These are phyloP conservation scores for Corythornis leucogaster DNA, from an alignment of 2,797 vertebrate species.

Conservation along the genomic window DNA sequence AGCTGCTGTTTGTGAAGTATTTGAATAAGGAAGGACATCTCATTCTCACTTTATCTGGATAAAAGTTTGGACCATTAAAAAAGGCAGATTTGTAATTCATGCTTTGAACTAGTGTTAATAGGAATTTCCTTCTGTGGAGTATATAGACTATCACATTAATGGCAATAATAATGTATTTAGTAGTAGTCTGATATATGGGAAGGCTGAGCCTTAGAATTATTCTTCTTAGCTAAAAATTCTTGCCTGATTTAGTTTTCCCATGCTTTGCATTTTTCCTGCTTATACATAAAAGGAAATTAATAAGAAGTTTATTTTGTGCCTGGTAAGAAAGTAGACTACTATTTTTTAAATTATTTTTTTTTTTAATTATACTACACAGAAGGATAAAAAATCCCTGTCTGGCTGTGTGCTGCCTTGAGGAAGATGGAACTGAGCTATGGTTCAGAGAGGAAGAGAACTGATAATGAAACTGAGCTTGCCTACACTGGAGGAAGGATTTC, in stretches of 20 bases:
- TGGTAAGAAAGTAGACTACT: neutral
- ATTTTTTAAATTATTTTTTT: neutral
- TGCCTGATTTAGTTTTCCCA: neutral
- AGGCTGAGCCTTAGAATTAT: neutral
- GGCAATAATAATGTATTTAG: neutral
- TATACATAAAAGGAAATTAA: neutral
- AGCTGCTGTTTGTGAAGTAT: neutral
- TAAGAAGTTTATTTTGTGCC: neutral
- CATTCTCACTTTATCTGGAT: neutral
- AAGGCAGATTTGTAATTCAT: neutral
- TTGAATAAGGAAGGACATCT: slow-evolving; percentile 4
- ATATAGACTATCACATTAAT: neutral
- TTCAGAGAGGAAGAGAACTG: neutral
- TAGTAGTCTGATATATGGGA: neutral
- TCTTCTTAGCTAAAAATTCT: neutral
- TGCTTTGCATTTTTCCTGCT: neutral
- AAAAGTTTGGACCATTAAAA: neutral
- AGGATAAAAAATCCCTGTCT: neutral
- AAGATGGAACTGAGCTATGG: neutral
- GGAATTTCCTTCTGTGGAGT: neutral
- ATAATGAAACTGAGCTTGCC: neutral
- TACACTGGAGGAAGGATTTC: neutral
- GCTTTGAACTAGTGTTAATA: slow-evolving; percentile 17
- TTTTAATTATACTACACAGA: neutral
- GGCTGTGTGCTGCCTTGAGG: neutral